phyloP scores from a whole-genome alignment of 2,888 invertebrate genomes.

The Drosophila mimica region DNA sequence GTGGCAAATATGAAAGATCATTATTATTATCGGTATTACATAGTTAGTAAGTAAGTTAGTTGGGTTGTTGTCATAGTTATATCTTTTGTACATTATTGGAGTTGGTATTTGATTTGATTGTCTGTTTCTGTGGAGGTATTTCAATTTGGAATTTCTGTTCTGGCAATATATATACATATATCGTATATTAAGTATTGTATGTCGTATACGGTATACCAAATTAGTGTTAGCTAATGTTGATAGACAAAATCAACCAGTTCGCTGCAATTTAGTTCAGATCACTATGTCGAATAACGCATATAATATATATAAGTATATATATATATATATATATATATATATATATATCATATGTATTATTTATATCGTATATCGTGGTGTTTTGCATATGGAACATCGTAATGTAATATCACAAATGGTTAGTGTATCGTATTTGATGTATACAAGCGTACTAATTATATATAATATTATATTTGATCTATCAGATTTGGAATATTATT shows the following conservation, averaged over 20 bases:
- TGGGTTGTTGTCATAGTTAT: constrained; percentile 5
- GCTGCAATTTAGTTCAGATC: neutral
- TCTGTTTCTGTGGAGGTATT: constrained; percentile 37
- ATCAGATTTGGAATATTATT: neutral
- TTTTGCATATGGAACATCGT: neutral
- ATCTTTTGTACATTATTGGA: constrained; percentile 11
- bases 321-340: neutral
- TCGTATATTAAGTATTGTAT: neutral
- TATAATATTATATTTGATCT: neutral
- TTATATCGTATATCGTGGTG: neutral
- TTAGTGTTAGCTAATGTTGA: neutral
- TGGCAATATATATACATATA: neutral
- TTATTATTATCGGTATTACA: constrained; percentile 49
- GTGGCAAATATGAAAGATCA: constrained; percentile 62
- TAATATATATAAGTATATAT: neutral
- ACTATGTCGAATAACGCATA: neutral
- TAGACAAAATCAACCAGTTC: neutral
- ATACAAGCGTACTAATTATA: neutral
- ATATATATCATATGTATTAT: neutral
- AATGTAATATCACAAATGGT: neutral
- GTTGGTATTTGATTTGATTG: constrained; percentile 10
- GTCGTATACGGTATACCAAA: neutral
- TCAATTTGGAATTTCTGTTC: constrained; percentile 7
- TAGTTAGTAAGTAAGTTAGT: constrained; percentile 19
- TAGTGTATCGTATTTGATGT: constrained; percentile 3